Base-by-base conservation (phyloP, 2,888 invertebrate species). In the Microchrysa polita region DNA sequence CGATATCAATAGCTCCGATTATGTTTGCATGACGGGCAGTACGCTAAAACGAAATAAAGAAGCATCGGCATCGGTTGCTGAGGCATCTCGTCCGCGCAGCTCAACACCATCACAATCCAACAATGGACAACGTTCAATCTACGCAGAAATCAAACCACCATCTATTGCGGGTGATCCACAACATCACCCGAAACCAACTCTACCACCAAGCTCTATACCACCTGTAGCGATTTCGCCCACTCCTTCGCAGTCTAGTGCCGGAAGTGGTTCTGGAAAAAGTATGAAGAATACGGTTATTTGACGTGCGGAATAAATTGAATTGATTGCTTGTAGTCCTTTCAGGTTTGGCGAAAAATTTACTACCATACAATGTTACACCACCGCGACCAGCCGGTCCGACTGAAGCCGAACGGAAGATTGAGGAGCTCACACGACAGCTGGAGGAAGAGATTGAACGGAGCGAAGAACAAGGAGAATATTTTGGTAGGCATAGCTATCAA, bases 371-470 rank as follows among this genome's bases (percentile, higher is more conserved):
- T 83, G 93, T 96, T 27, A 95, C 95, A 60, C 95, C 95, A 53
- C 94, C 95, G 4, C 89, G 93, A 75, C 93, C 93, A 27, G 90
- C 92, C 79, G 96, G 96, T 2, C 95, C 95, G 20, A 95, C 95
- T 73, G 96, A 96, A 83, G 96, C 96, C 40, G 94, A 97, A 84
- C 90, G 93, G 73, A 97, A 97, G 86, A 93, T 97, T 80, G 96
- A 96, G 83, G 96, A 95, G 81, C 88, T 97, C 76, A 96, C 96
- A 14, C 88, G 94, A 71, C 95, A 96, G 82, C 88, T 97, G 77
- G 97, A 97, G 83, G 96, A 96, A 83, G 96, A 97, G 87, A 94
- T 98, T 92, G 97, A 97, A 83, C 93, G 94, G 80, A 93, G 94
- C 80, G 95, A 95, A 85, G 95, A 96, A 79, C 94, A 96, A 83